Base-by-base conservation (phyloP, 2,888 invertebrate species). In the Phortica magna region DNA sequence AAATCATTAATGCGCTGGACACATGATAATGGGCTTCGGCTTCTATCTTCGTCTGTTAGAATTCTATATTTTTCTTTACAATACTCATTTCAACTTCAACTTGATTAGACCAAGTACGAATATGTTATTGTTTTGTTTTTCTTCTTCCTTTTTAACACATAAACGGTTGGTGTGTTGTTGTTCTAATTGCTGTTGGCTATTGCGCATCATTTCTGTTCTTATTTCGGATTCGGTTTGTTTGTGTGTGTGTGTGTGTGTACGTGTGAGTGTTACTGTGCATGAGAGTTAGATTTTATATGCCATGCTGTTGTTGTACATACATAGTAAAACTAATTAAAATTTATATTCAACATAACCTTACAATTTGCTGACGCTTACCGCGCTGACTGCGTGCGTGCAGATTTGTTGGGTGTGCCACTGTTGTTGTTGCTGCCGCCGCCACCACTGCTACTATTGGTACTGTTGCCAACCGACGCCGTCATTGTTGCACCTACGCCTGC, bases 401-500 rank as follows among this genome's bases (percentile, higher is more conserved):
- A 17, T 43, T 75, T 75, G 68, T 9, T 61, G 41, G n/a, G 6
- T 5, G 9, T 55, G 31, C 57, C 17, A n/a, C 71, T 6, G 9
- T n/a, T 39, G 9, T n/a, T 39, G 10, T 7, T 7, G 17, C 70
- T 14, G 17, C 79, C 68, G 64, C 67, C 12, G n/a, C 53, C 68
- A 22, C n/a, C 7, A 9, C 6, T 39, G 42, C 57, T 19, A 7
- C 9, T 7, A 14, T 65, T n/a, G 17, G 77, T 70, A 67, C 67
- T 9, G 19, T 43, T 64, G 41, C n/a, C 83, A 85, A 42, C 88
- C 42, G 41, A 82, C 14, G 65, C 65, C 39, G 65, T 39, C 14
- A 31, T 14, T 31, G 22, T 2, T n/a, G 42, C 67, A 55, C 57
- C 73, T 75, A 76, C 87, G 88, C 53, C 87, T 87, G 14, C 31